Evolutionary conservation across 1,140 invertebrate species (phyloP), one percentile per base, ranked within the genome.

Genomic region (Zaprionus tsacasi): DNA sequence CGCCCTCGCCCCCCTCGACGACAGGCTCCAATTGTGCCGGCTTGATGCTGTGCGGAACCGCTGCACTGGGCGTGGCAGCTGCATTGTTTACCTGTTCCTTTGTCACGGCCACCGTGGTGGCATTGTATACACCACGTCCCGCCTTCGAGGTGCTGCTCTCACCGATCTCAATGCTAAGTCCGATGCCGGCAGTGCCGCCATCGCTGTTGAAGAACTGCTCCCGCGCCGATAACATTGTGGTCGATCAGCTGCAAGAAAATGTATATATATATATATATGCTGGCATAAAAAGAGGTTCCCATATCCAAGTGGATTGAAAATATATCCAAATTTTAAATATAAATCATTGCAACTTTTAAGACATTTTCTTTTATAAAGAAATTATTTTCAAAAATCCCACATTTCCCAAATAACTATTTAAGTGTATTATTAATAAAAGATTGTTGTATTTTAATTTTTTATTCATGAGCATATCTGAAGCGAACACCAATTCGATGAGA

Each of bases 41-140:
- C 45, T 72, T 76, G 27, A 11, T 10, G 6, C 36, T 66, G 50
- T 36, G 36, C n/a, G 50, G n/a, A 15, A 52, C 48, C 59, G 45
- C 58, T 48, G 68, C 52, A 0, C 30, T 76, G n/a, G 40, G 79
- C 11, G 57, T 70, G 38, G 61, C 25, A 27, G 15, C 5, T 15
- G 73, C 40, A 15, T 60, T 59, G 38, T 36, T 78, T 1, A 57
- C 58, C 36, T 73, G 78, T 13, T 63, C 81, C 60, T 43, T 82
- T 21, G 56, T 72, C 77, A 92, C 68, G 48, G 91, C 86, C 73
- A 88, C 85, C 59, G 91, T 92, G 57, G 91, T 92, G 55, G 74
- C 17, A 71, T 90, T 91, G 60, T 91, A 91, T 4, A 91, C 88
- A 27, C 69, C 52, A 6, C 81, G 81, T 45, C 79, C 66, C 11